phyloP scores from a whole-genome alignment of 2,113 vertebrate genomes.

The Stegostoma tigrinum region DNA sequence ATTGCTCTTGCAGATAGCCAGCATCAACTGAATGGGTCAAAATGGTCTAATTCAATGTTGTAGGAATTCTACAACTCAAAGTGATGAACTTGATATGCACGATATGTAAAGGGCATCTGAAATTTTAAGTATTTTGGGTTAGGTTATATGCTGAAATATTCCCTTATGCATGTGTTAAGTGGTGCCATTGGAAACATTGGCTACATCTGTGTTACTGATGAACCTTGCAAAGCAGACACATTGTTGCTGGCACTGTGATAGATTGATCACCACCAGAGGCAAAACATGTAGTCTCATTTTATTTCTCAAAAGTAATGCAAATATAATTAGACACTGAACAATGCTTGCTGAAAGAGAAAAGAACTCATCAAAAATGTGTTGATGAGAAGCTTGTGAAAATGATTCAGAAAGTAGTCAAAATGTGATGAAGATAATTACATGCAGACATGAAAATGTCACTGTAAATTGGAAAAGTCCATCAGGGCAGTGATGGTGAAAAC shows the following conservation, averaged over 20 bases:
- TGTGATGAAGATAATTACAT: neutral
- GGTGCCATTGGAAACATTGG: neutral
- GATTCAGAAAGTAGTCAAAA: neutral
- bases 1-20: neutral
- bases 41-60: neutral
- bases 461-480: slow-evolving; percentile 17
- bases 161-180: neutral
- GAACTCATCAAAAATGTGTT: slow-evolving; percentile 13
- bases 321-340: neutral
- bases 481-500: neutral
- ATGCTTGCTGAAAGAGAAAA: neutral
- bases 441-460: neutral
- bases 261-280: neutral
- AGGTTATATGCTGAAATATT: neutral
- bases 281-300: neutral
- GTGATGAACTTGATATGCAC: no score
- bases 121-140: neutral
- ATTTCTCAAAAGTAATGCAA: neutral
- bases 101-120: neutral
- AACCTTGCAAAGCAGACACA: neutral
- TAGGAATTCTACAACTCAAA: neutral
- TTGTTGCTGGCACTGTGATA: neutral
- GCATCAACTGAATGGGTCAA: neutral
- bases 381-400: slow-evolving; percentile 13
- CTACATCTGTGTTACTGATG: neutral